Evolutionary conservation across 2,113 vertebrate genomes (phyloP), one percentile per base, ranked within the genome.

Genomic region (Platysternon megacephalum): DNA sequence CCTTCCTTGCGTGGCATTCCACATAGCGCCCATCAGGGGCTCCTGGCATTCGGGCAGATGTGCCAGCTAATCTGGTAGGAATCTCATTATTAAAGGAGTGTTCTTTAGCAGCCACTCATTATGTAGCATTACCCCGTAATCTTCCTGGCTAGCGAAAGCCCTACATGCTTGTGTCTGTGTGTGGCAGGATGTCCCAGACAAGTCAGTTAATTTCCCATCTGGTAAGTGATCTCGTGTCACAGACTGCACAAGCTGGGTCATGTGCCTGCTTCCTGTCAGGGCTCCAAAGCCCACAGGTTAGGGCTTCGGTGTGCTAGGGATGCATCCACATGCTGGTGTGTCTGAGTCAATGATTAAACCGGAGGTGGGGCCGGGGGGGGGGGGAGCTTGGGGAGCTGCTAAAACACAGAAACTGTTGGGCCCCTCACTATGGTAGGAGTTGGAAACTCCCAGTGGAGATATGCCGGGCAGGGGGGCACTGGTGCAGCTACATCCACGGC

Each of bases 401-500:
- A 26, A 28, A 44, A 44, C 39, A 74, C 39, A 76, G n/a, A n/a
- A 26, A 19, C 5, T 76, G 21, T 42, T 39, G 72, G 42, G 42
- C 24, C 42, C 8, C 29, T 39, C 35, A 14, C 61, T 65, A n/a
- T 39, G 35, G 17, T 19, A 39, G 65, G 65, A 22, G 35, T 39
- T 68, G 35, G 17, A 68, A 39, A 32, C 61, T 16, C 61, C 7
- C 16, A n/a, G 65, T 65, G 29, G 29, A 68, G 35, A n/a, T 10
- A 28, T 5, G 65, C 7, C 8, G 35, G 5, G 5, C 1, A 28
- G 4, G 29, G 32, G 14, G 14, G 28, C 3, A 2, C 32, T 17
- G 61, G 61, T n/a, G 16, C 61, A 68, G 32, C 32, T 17, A 19
- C 16, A n/a, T 65, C 32, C 35, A 4, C 8, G 28, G 7, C 32